Base-by-base conservation (phyloP, 2,113 vertebrate genomes). In the Acanthochromis polyacanthus region DNA sequence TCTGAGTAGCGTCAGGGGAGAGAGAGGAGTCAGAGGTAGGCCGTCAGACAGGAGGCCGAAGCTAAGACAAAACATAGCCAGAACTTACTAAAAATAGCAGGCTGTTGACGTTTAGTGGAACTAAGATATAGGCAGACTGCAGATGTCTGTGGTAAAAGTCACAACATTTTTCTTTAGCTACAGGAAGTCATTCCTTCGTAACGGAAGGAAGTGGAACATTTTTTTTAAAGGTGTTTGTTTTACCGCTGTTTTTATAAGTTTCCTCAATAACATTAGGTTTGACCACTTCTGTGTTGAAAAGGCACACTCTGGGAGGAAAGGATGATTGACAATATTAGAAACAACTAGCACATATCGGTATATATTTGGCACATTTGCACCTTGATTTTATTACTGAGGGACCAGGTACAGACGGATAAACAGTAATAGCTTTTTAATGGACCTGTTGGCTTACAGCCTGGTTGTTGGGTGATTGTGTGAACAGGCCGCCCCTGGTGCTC, bases 371-470 rank as follows among this genome's bases (percentile, higher is more conserved):
- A 32, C 57, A 28, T 74, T 67, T 74, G 22, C 51, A n/a, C n/a
- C 25, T 50, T 17, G 46, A 58, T 57, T 53, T 78, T 57, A 68
- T 82, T 67, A 61, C 28, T 11, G 36, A 30, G 45, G 65, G 43
- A 65, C 32, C 52, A 46, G 15, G 74, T 83, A 77, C 62, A 78
- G 45, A 61, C 48, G 38, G 72, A 66, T 62, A 23, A 53, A 73
- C 66, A 76, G 58, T 62, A 67, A 90, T 88, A 80, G 40, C 70
- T 85, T 84, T 81, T 79, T 82, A 85, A 83, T 85, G 59, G 66
- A 81, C 30, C 43, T 66, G 36, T 75, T 75, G 55, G 83, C 71
- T 88, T 73, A 75, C 60, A 16, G 64, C 40, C 63, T 78, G 65
- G 75, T 80, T 85, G 80, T 75, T 81, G 68, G 86, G 81, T 56